A percentile compares a stretch with the other conserved stretches of the same genome.
Conservation (phyloP, 2,888 invertebrate genomes). For the Luperina testacea region DNA sequence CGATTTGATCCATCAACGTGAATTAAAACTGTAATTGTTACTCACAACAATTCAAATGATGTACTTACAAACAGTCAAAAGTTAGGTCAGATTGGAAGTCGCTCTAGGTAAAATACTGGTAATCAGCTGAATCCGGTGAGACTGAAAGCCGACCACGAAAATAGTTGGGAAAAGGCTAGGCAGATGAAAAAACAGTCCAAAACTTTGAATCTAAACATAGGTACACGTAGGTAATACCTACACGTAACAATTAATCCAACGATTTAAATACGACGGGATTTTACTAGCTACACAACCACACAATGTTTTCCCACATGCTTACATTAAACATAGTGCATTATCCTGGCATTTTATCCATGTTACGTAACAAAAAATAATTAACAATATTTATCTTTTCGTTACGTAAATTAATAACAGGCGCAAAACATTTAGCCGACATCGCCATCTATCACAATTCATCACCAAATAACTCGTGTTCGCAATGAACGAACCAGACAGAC, state of each 20-base stretch:
- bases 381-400: constrained; percentile 58
- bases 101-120: too few species aligned
- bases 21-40: neutral
- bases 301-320: too few species aligned
- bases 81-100: neutral
- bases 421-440: constrained; percentile 48
- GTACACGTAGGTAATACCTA: too few species aligned
- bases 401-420: constrained; percentile 57
- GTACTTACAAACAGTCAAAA: neutral
- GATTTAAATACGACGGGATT: constrained; percentile 3
- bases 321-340: constrained; percentile 6
- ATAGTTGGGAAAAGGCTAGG: too few species aligned
- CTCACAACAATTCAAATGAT: neutral
- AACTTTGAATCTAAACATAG: neutral
- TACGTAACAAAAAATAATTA: constrained; percentile 46
- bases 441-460: constrained; percentile 66
- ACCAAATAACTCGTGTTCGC: constrained; percentile 56
- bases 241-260: neutral
- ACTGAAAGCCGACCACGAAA: too few species aligned
- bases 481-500: constrained; percentile 52
- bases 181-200: neutral
- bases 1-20: neutral
- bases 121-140: too few species aligned
- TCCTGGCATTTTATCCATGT: constrained; percentile 20
- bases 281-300: neutral